Percentiles rank a stretch among this genome's conserved stretches.
Evolutionary conservation across 2,113 vertebrate species (phyloP).

Genomic region (Dendropsophus ebraccatus): DNA sequence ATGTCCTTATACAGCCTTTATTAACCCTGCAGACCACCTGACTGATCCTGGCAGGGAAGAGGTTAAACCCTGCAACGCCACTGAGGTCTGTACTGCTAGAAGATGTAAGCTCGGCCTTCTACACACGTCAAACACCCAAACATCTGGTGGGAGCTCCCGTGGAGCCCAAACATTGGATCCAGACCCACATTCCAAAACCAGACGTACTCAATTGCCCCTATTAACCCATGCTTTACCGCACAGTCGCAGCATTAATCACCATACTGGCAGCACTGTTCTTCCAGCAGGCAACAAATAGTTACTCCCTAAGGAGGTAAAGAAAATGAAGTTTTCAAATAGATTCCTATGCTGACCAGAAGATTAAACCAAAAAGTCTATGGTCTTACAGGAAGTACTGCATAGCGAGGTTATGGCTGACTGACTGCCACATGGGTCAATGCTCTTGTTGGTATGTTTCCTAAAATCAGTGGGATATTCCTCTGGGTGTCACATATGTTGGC

Average conservation of each 20-base stretch:
- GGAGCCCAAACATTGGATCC: slow-evolving; percentile 48
- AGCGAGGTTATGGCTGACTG: not conserved
- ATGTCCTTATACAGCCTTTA: not conserved
- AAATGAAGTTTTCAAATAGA: not conserved
- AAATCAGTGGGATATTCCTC: not conserved
- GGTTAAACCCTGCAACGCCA: not conserved
- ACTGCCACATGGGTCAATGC: not conserved
- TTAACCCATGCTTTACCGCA: slow-evolving; percentile 17
- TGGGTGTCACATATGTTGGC: not conserved
- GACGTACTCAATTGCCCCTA: slow-evolving; percentile 25
- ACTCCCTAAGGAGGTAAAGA: not conserved
- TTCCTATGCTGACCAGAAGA: not conserved
- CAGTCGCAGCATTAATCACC: not conserved
- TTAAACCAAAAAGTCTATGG: not conserved
- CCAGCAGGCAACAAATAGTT: not conserved
- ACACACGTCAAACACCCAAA: slow-evolving; percentile 24
- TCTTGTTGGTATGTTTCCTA: not conserved
- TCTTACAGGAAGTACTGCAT: not conserved
- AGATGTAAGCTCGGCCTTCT: slow-evolving; percentile 26
- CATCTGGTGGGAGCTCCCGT: slow-evolving; percentile 49
- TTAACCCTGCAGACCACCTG: not conserved
- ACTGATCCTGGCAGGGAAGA: not conserved
- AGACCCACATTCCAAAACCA: slow-evolving; percentile 36
- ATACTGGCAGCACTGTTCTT: not conserved
- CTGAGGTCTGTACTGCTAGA: not conserved